A percentile compares a stretch with the other conserved stretches of the same genome.
Evolutionary conservation across 2,888 invertebrate genomes (phyloP).

Genomic region (Limnephilus marmoratus): DNA sequence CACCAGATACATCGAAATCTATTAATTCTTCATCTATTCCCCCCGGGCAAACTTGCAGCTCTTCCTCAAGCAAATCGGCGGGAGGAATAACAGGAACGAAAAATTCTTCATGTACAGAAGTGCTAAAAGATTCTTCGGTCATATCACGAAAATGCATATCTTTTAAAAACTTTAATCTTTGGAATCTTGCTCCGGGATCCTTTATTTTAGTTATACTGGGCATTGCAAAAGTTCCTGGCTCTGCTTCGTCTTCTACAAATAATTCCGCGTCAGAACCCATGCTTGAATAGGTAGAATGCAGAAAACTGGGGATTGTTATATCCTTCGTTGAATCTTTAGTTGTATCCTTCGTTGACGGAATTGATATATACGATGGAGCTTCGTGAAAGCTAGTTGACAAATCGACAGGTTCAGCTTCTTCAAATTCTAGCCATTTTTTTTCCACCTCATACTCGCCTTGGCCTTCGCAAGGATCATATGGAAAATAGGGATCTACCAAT

Average conservation of each 20-base stretch:
- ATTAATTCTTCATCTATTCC: not conserved
- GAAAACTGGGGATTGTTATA: not conserved
- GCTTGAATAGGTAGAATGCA: conserved; percentile 6
- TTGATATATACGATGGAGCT: conserved; percentile 8
- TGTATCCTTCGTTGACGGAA: not conserved
- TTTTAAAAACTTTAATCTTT: conserved; percentile 39
- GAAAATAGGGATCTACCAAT: not conserved
- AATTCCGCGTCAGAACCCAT: conserved; percentile 13
- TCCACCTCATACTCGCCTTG: not conserved
- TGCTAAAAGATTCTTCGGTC: not conserved
- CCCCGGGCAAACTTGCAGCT: not conserved
- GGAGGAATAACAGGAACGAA: not conserved
- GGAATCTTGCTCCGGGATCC: conserved; percentile 23
- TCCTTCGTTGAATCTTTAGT: not conserved
- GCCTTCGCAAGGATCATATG: not conserved
- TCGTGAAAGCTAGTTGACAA: not conserved
- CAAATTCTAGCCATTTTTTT: not conserved
- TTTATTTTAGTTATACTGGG: conserved; percentile 27
- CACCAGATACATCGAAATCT: not conserved
- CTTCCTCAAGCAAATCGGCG: not conserved
- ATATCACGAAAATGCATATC: conserved; percentile 29
- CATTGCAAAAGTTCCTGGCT: conserved; percentile 15
- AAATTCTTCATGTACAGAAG: not conserved
- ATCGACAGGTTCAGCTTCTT: not conserved
- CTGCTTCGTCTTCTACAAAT: conserved; percentile 30